These are phyloP conservation scores for Orthochromis indermauri DNA, from an alignment of 2,113 vertebrate species.

Conservation along the genomic window DNA sequence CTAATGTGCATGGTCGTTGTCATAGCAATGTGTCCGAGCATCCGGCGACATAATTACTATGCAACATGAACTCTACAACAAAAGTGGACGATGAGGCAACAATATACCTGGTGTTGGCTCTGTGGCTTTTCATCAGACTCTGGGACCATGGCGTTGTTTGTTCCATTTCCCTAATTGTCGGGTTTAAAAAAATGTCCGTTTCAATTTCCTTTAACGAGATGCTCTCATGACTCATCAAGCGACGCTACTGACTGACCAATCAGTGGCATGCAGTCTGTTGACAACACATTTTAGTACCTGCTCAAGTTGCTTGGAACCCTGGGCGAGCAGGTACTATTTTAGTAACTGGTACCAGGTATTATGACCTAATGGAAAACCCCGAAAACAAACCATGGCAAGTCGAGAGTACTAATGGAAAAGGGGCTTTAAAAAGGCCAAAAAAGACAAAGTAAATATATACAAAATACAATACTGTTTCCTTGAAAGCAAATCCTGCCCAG, in stretches of 20 bases:
- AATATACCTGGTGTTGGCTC: not conserved
- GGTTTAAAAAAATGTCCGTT: accelerated
- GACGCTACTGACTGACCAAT: not conserved
- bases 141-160: not conserved
- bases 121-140: not conserved
- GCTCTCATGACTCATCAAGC: not conserved
- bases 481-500: not conserved
- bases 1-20: not conserved
- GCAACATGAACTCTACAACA: not conserved
- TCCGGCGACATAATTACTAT: not conserved
- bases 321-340: not conserved
- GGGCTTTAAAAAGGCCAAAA: not conserved
- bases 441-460: not conserved
- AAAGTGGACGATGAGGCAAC: not conserved
- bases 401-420: not conserved
- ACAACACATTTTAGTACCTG: not conserved
- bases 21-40: not conserved
- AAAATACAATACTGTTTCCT: not conserved
- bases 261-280: not conserved
- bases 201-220: not conserved
- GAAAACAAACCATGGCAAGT: not conserved
- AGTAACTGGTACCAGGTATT: not conserved
- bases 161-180: not conserved
- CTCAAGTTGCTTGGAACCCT: not conserved
- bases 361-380: not conserved